Percentiles rank a stretch among this genome's conserved stretches.
Evolutionary conservation across 2,888 invertebrate genomes (phyloP).

Genomic region (Spatulosminthurus flaviceps): DNA sequence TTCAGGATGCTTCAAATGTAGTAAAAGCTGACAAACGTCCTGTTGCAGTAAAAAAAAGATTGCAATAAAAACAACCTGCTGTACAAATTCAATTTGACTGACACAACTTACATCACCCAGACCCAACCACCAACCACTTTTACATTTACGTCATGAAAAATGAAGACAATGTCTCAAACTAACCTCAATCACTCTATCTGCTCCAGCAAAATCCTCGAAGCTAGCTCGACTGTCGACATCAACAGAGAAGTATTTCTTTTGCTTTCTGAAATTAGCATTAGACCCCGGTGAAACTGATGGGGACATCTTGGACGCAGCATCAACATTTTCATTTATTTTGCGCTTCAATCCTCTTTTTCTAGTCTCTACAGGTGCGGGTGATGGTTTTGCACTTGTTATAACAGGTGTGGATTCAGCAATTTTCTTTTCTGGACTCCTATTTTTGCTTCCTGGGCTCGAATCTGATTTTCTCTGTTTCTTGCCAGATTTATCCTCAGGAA

Average conservation of each 20-base stretch:
- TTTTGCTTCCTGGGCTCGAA: too few relatives aligned
- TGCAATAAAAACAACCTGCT: neutral
- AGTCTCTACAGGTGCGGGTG: neutral
- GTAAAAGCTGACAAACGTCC: constrained; percentile 69
- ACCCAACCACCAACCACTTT: neutral
- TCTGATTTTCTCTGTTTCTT: too few relatives aligned
- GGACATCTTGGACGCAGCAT: neutral
- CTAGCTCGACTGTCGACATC: constrained; percentile 42
- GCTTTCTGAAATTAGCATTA: constrained; percentile 28
- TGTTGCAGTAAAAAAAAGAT: constrained; percentile 27
- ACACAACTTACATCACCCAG: too few relatives aligned
- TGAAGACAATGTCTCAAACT: constrained; percentile 47
- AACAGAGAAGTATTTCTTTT: constrained; percentile 47
- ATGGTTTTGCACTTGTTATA: neutral
- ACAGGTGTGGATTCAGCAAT: too few relatives aligned
- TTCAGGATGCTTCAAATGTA: constrained; percentile 90
- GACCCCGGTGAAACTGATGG: neutral
- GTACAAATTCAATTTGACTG: too few relatives aligned
- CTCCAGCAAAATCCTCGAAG: constrained; percentile 84
- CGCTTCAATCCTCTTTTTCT: constrained; percentile 4
- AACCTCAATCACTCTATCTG: constrained; percentile 75
- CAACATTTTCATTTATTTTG: neutral
- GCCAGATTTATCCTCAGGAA: too few relatives aligned
- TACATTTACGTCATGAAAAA: neutral
- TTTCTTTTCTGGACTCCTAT: too few relatives aligned